phyloP scores from a whole-genome alignment of 2,797 vertebrate species.

The Amazona finschi region DNA sequence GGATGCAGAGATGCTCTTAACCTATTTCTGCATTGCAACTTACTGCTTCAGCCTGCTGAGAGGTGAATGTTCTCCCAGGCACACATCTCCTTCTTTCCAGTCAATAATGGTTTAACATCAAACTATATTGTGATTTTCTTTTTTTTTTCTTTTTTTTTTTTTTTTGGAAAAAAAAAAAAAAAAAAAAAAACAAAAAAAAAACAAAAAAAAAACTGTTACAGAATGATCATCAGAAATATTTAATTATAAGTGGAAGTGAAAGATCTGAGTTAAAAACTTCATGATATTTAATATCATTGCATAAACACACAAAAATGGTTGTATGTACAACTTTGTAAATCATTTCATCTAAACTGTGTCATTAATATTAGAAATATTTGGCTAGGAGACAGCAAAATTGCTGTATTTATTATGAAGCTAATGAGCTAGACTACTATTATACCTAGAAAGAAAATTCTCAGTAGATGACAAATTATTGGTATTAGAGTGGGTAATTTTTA shows the following conservation, averaged over 20 bases:
- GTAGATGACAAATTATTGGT: constrained; percentile 36
- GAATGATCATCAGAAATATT: not conserved
- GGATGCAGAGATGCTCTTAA: not conserved
- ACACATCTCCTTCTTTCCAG: not conserved
- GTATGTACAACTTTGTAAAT: not conserved
- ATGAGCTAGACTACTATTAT: not conserved
- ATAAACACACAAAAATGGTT: not conserved
- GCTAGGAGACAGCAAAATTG: constrained; percentile 4
- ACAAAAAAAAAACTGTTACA: not conserved
- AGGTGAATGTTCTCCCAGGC: not conserved
- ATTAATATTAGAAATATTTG: constrained; percentile 43
- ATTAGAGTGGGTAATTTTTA: not conserved
- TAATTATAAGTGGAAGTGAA: not conserved
- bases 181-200: too few relatives aligned
- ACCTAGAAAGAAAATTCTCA: not conserved
- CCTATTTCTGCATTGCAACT: not conserved
- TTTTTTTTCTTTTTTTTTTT: too few relatives aligned
- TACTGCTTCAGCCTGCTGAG: not conserved
- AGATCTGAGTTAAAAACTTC: not conserved
- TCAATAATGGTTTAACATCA: not conserved
- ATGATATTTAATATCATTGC: not conserved
- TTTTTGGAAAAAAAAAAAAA: too few relatives aligned
- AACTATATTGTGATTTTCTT: not conserved
- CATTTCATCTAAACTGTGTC: not conserved
- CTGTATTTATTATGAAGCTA: constrained; percentile 18